Percentiles rank a stretch among this genome's conserved stretches.
phyloP scores from a whole-genome alignment of 2,113 vertebrate species.

The Narcine bancroftii region DNA sequence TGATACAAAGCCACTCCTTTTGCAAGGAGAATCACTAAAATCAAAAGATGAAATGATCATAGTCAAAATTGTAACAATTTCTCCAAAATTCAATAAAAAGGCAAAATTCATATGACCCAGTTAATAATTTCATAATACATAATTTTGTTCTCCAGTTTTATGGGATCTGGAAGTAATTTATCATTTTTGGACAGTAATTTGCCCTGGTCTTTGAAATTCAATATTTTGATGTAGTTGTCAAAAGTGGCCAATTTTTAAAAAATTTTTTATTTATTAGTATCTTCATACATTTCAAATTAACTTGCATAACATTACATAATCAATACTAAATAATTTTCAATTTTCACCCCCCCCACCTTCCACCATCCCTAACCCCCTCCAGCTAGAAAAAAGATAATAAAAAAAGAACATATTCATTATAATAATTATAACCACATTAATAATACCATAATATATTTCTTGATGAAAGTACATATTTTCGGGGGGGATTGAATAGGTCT shows the following conservation, averaged over 20 bases:
- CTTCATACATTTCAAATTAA: no score
- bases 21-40: constrained; percentile 80
- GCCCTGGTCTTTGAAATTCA: background rate
- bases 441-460: no score
- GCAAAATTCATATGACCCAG: background rate
- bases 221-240: background rate
- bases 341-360: no score
- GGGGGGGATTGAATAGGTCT: no score
- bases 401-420: no score
- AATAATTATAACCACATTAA: no score
- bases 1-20: constrained; percentile 55
- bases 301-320: no score
- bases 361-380: no score
- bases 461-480: no score
- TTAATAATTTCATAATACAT: background rate
- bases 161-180: background rate
- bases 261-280: no score
- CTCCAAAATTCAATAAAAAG: background rate
- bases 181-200: background rate
- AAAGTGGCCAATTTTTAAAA: background rate
- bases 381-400: no score
- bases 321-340: no score
- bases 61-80: background rate
- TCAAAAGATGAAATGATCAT: background rate
- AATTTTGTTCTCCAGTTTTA: background rate